Base-by-base conservation (phyloP, 1,140 invertebrate species). In the Musca domestica region DNA sequence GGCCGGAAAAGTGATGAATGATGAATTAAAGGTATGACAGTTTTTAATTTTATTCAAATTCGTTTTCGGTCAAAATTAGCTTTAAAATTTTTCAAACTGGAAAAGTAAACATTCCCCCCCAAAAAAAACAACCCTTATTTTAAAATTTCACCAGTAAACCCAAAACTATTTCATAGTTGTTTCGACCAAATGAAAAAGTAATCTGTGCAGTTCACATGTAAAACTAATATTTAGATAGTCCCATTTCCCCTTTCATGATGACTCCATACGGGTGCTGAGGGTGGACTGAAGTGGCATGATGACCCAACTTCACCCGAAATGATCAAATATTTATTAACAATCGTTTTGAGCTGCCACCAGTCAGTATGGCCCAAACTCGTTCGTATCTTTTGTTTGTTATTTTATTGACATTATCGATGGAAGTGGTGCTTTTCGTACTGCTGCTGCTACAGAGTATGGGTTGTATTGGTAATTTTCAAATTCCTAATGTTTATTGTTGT, bases 251-350 rank as follows among this genome's bases (percentile, higher is more conserved):
- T 12, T n/a, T n/a, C 6, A 41, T 41, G 34, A 41, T 41, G 34
- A 41, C 4, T 41, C 34, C 34, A 41, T 12, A 10, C 27, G 34
- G 34, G 2, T 7, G 34, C 2, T 5, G 6, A 12, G 34, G 12
- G 10, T 12, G 34, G 12, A 41, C 5, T 41, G 34, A 41, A 41
- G 34, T 41, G 34, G 34, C 10, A 12, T 41, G 34, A 41, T 41
- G 34, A 41, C 34, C 34, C 34, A 41, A 41, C 2, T 41, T n/a
- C n/a, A 10, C 34, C 34, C 34, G 27, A 41, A 41, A 41, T 61
- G 56, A 19, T 61, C 56, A 61, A 61, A 61, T 61, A 61, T 61
- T 61, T 61, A 61, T 61, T 61, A 34, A 61, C 56, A 61, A 41
- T 61, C 27, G 27, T 41, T 7, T 41, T 41, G 6, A 34, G n/a